Conservation (phyloP, 2,888 invertebrate genomes). For the Sycophila texana region DNA sequence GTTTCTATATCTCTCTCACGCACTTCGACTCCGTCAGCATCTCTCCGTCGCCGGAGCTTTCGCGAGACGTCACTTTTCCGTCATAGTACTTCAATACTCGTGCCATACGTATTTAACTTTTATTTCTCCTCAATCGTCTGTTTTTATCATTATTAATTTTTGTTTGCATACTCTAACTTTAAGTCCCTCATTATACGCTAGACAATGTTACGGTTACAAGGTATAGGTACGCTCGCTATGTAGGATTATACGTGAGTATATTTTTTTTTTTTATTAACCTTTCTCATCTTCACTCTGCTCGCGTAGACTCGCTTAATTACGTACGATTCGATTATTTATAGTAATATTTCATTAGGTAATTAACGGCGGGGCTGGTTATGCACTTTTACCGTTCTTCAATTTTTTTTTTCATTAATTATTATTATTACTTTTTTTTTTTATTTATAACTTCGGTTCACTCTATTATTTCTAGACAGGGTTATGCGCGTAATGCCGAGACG, state of each 20-base stretch:
- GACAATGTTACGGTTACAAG: constrained; percentile 67
- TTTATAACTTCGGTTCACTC: constrained; percentile 50
- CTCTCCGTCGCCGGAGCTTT: constrained; percentile 9
- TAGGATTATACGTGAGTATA: constrained; percentile 66
- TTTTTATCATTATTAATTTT: constrained; percentile 31
- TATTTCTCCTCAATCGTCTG: constrained; percentile 4
- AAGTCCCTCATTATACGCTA: constrained; percentile 56
- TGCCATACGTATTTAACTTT: constrained; percentile 29
- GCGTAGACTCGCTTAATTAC: constrained; percentile 68
- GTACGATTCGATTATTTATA: constrained; percentile 69
- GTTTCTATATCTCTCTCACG: constrained; percentile 11
- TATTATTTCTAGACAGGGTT: constrained; percentile 51
- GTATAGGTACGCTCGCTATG: constrained; percentile 65
- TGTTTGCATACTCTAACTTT: constrained; percentile 38
- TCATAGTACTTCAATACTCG: constrained; percentile 52
- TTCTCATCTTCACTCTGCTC: constrained; percentile 32
- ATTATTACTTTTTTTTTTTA: constrained; percentile 30
- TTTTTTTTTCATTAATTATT: constrained; percentile 38
- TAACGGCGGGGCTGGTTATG: constrained; percentile 63
- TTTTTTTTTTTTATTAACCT: constrained; percentile 46
- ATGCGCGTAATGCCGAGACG: constrained; percentile 56
- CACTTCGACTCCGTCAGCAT: constrained; percentile 10
- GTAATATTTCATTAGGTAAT: constrained; percentile 67
- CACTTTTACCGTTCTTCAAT: constrained; percentile 48
- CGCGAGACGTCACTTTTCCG: constrained; percentile 38